Conservation (phyloP, 2,797 vertebrate species). For the Lophotriccus pileatus region DNA sequence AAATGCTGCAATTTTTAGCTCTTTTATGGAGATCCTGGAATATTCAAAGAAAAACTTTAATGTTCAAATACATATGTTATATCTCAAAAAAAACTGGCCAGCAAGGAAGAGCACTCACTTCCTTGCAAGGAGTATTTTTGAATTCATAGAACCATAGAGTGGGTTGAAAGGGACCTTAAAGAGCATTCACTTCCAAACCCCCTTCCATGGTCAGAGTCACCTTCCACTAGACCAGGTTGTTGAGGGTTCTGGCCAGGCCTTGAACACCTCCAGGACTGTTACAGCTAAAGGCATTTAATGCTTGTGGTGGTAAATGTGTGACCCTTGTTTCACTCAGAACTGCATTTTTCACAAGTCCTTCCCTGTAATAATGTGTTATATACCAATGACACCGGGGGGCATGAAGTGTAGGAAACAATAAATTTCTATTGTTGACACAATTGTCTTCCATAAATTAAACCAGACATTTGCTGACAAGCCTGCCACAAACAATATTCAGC, state of each 20-base stretch:
- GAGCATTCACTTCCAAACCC: neutral
- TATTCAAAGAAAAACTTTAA: neutral
- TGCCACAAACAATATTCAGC: slow-evolving; percentile 40
- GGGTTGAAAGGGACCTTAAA: neutral
- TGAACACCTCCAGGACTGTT: neutral
- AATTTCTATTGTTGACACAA: slow-evolving; percentile 28
- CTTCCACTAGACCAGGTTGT: neutral
- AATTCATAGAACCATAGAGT: neutral
- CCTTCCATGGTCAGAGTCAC: neutral
- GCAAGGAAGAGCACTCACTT: neutral
- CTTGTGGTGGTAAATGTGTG: neutral
- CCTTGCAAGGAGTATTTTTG: neutral
- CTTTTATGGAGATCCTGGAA: neutral
- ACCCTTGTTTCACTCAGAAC: neutral
- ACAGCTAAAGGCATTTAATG: neutral
- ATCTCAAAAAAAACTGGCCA: neutral
- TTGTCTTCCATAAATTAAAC: slow-evolving; percentile 28
- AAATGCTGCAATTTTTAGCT: neutral
- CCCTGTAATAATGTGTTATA: neutral
- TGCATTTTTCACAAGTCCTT: neutral
- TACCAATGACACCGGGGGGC: neutral
- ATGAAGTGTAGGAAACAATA: slow-evolving; percentile 41
- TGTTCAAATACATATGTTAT: neutral
- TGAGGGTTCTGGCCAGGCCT: neutral
- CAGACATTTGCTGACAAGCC: slow-evolving; percentile 43